phyloP scores from a whole-genome alignment of 2,113 vertebrate species.

The Microtus oregoni region DNA sequence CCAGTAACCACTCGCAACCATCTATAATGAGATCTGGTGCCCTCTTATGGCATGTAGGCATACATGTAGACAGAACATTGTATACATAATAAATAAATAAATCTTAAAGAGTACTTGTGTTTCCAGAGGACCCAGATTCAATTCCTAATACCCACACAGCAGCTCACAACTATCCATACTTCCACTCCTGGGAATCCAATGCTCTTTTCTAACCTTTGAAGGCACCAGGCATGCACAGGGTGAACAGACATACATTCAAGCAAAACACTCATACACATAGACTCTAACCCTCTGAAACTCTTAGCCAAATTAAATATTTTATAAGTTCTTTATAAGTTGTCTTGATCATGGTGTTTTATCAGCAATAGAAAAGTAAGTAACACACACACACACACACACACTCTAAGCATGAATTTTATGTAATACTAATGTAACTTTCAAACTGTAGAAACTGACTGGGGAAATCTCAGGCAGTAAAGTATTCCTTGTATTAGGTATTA shows the following conservation, averaged over 20 bases:
- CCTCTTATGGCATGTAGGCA: no score
- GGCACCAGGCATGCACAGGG: not conserved
- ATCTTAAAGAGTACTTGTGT: not conserved
- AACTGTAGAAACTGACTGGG: not conserved
- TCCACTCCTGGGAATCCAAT: not conserved
- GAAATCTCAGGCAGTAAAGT: not conserved
- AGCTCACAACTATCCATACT: not conserved
- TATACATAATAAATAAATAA: no score
- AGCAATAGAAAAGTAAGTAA: not conserved
- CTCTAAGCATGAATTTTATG: conserved; percentile 26
- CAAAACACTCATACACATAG: not conserved
- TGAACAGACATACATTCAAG: not conserved
- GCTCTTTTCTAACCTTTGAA: not conserved
- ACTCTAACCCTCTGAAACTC: not conserved
- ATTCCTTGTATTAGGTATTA: not conserved
- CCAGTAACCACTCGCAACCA: not conserved
- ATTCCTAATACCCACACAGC: not conserved
- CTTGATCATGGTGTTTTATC: not conserved
- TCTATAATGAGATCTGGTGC: not conserved
- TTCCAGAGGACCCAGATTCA: not conserved
- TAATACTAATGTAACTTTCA: not conserved
- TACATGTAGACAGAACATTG: no score
- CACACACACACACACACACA: not conserved
- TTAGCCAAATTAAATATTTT: not conserved
- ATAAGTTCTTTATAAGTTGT: not conserved